Evolutionary conservation across 2,113 vertebrate genomes (phyloP).

Genomic region (Cettia cetti): DNA sequence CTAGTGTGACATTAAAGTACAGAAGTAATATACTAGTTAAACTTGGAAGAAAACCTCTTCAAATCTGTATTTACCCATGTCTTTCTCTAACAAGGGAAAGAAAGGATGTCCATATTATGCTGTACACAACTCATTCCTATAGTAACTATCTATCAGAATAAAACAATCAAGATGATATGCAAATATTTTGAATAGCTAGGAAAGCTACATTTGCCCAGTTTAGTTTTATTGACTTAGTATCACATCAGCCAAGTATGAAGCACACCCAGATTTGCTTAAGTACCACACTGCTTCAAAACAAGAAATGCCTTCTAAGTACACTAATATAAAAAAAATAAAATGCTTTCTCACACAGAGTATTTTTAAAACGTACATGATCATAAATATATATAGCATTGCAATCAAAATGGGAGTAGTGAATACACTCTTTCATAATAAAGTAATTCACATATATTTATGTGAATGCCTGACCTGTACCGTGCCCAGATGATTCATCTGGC

Average conservation of each 20-base stretch:
- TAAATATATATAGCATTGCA: background rate
- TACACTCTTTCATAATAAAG: background rate
- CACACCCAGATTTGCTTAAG: background rate
- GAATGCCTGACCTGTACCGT: background rate
- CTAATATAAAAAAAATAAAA: background rate
- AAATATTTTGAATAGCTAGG: background rate
- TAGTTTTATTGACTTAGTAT: background rate
- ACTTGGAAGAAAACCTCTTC: background rate
- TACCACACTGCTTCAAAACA: background rate
- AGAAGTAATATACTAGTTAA: background rate
- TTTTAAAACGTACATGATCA: background rate
- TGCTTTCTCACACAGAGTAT: background rate
- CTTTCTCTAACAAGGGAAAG: background rate
- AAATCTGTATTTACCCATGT: background rate
- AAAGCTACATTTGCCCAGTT: background rate
- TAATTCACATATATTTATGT: background rate
- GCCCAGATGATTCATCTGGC: background rate
- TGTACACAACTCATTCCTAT: rapidly evolving
- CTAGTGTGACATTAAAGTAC: background rate
- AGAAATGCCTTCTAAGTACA: background rate
- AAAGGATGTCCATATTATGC: background rate
- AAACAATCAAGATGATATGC: background rate
- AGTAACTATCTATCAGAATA: background rate
- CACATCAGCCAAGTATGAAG: background rate
- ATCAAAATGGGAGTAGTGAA: background rate